Conservation (phyloP, 1,140 invertebrate species). For the Caerostris extrusa region DNA sequence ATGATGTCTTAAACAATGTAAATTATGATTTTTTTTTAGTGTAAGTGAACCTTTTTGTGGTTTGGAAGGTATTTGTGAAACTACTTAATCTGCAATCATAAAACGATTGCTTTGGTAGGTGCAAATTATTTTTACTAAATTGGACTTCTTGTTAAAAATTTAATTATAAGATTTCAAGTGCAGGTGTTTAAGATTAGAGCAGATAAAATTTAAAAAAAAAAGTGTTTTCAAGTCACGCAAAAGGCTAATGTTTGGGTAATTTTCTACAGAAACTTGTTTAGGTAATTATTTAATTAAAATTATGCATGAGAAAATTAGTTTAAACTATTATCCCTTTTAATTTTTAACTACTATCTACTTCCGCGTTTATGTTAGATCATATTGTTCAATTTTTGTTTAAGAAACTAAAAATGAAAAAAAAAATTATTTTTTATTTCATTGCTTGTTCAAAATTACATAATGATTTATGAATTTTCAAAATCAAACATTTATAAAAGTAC, state of each 20-base stretch:
- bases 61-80: background rate
- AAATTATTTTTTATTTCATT: too few species aligned
- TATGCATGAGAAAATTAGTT: too few species aligned
- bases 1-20: conserved; percentile 66
- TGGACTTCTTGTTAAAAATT: background rate
- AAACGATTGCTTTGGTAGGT: background rate
- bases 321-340: too few species aligned
- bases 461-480: too few species aligned
- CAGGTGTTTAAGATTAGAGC: background rate
- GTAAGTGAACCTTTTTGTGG: background rate
- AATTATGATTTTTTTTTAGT: conserved; percentile 13
- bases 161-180: conserved; percentile 10
- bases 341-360: too few species aligned
- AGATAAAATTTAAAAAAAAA: background rate
- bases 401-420: too few species aligned
- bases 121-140: background rate
- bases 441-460: too few species aligned
- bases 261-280: background rate
- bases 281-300: too few species aligned
- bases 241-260: background rate
- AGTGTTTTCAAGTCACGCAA: background rate
- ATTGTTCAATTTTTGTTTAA: too few species aligned
- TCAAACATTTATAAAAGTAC: too few species aligned
- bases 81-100: background rate
- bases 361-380: too few species aligned